Evolutionary conservation across 37 sponge, comb jelly and placozoan genomes (phyloP), one percentile per base, ranked within the genome.

Genomic region (Mnemiopsis leidyi): DNA sequence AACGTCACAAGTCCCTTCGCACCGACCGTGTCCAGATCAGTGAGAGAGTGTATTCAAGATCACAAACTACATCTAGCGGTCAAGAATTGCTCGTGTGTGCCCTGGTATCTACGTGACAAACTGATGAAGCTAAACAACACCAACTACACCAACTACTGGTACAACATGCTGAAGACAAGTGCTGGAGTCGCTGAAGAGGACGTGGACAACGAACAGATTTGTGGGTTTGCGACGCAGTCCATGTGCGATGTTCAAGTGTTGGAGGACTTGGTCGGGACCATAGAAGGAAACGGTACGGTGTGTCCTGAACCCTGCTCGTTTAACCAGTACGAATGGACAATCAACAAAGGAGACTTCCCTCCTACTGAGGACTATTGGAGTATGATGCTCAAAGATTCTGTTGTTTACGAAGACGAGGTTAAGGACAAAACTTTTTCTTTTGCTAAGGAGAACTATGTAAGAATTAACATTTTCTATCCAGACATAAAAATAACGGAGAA

Each of bases 61-160:
- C 36, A 33, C 3, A 29, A 79, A 33, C 21, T 79, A 16, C 3
- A 31, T 13, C 7, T 35, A 16, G 20, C 29, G 32, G 23, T 79
- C 9, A 21, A 30, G 31, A 23, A 32, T 23, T 79, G 36, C 32
- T 13, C 2, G 2, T 79, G 82, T 33, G 38, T 79, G 3, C 82
- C 82, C 2, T 79, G 82, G 82, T 79, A 79, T 79, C 29, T 79
- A 25, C 1, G 3, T n/a, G 73, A 69, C 73, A 69, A 3, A 20
- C 24, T 69, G 2, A 69, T 3, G 24, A 3, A 28, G 73, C 21
- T 28, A 21, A 28, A 28, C 73, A 1, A 23, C 29, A 25, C 24
- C 73, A 3, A 5, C 21, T 48, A 48, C 61, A 48, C n/a, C 23
- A 69, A 69, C 73, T 69, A 25, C 73, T 69, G 73, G 73, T 21